Base-by-base conservation (phyloP, 2,888 invertebrate species). In the Lithosia quadra region DNA sequence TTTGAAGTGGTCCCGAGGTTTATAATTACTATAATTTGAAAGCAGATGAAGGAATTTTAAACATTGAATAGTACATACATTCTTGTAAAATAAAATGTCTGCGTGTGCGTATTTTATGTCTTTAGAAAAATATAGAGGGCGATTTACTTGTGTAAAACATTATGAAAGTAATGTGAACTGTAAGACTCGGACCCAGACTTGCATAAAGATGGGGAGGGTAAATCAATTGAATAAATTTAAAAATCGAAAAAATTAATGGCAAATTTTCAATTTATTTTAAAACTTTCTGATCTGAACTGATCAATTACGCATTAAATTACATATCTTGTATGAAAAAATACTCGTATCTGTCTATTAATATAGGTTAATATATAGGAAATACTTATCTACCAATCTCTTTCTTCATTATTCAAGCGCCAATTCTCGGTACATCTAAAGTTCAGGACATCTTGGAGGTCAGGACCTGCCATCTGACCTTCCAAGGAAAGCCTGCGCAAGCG, bases 11-110 rank as follows among this genome's bases (percentile, higher is more conserved):
- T 88, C 90, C 90, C 90, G 83, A 85, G 88, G 90, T 90, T 93
- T 92, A 90, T 94, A 95, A 95, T 94, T 94, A 93, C 94, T 89
- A 92, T 95, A 93, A 95, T 94, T 94, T 93, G 83, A 74, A 74
- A 84, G 90, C 90, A 93, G 93, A 94, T 92, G 92, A 92, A 91
- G 89, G 84, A 89, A 86, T 85, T 75, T 79, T 72, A 82, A 83
- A 83, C 78, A 55, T 55, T 64, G 53, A 75, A 72, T 74, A 73
- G 72, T 62, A 72, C 28, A 65, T 65, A 72, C 18, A 22, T 39
- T 9, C 18, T 49, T 24, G 57, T 49, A 22, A 69, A 72, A n/a
- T n/a, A n/a, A n/a, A n/a, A n/a, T 65, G 39, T 73, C 33, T 18
- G n/a, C 69, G 63, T 59, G 58, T 64, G 24, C 67, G n/a, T 43